These are phyloP conservation scores for Syngnathus rostellatus DNA, from an alignment of 2,797 vertebrate genomes.

Conservation along the genomic window DNA sequence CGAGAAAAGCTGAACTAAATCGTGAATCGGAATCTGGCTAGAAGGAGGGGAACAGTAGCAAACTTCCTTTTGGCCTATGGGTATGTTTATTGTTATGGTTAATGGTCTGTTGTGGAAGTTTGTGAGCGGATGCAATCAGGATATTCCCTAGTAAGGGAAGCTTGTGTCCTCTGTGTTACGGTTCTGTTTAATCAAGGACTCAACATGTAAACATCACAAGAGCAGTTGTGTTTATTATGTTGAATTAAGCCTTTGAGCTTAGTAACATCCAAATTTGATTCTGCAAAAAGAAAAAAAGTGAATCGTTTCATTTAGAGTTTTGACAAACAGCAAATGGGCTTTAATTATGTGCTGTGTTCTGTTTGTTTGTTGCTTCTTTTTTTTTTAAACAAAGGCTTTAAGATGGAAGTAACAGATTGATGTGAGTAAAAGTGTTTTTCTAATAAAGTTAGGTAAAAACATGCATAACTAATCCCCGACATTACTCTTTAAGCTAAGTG, in stretches of 20 bases:
- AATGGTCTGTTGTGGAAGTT: slow-evolving; percentile 55
- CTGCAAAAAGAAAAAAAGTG: slow-evolving; percentile 47
- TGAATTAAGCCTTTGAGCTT: slow-evolving; percentile 44
- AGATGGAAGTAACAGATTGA: too few species aligned
- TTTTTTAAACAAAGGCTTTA: neutral
- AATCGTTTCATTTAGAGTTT: slow-evolving; percentile 41
- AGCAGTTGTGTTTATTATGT: slow-evolving; percentile 65
- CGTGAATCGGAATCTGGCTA: neutral
- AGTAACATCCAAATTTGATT: slow-evolving; percentile 58
- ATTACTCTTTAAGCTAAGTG: too few species aligned
- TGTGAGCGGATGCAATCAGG: slow-evolving; percentile 53
- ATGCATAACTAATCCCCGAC: too few species aligned
- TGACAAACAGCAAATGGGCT: neutral
- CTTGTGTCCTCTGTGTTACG: slow-evolving; percentile 36
- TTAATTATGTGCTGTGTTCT: neutral
- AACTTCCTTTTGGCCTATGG: slow-evolving; percentile 41
- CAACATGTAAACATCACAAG: slow-evolving; percentile 23
- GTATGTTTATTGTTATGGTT: slow-evolving; percentile 45
- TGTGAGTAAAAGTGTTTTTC: too few species aligned
- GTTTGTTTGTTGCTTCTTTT: neutral
- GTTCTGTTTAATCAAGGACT: slow-evolving; percentile 50
- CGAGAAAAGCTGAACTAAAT: too few species aligned
- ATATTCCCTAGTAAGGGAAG: slow-evolving; percentile 6
- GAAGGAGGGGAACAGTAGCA: slow-evolving; percentile 18
- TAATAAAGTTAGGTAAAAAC: too few species aligned